phyloP scores from a whole-genome alignment of 2,888 invertebrate species.

The Hypsopygia costalis region DNA sequence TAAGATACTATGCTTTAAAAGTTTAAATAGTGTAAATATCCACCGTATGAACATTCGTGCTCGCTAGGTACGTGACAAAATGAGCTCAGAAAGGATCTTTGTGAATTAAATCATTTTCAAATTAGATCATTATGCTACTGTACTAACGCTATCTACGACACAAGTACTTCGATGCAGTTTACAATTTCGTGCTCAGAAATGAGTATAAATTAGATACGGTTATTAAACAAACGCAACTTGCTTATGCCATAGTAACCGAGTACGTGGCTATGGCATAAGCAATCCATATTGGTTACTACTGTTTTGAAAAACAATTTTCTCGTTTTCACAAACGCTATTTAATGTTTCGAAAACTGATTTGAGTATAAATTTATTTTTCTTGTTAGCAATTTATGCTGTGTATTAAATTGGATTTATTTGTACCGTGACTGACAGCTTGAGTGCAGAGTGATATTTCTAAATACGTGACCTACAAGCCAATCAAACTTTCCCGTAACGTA shows the following conservation, averaged over 20 bases:
- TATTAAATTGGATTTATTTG: neutral
- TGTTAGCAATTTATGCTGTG: neutral
- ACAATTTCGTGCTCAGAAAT: slow-evolving; percentile 6
- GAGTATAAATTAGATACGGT: slow-evolving; percentile 9
- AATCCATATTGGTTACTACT: slow-evolving; percentile 3
- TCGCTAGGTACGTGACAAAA: no score
- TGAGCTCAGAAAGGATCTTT: no score
- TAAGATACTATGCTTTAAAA: no score
- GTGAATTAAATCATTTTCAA: no score
- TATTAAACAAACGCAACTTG: slow-evolving; percentile 7
- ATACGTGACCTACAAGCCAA: neutral
- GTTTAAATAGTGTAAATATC: no score
- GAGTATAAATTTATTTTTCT: neutral
- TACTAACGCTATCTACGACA: neutral
- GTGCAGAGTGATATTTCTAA: neutral
- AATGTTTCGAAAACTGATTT: neutral
- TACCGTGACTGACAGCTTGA: neutral
- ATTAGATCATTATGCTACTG: slow-evolving; percentile 30
- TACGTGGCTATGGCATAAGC: slow-evolving; percentile 6
- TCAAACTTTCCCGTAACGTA: slow-evolving; percentile 3
- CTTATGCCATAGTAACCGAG: slow-evolving; percentile 4
- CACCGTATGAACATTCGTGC: no score
- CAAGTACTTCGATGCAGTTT: slow-evolving; percentile 1
- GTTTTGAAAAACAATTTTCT: neutral
- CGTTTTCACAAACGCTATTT: neutral